Percentiles rank a stretch among this genome's conserved stretches.
Conservation (phyloP, 2,113 vertebrate genomes). For the Syngnathus floridae region DNA sequence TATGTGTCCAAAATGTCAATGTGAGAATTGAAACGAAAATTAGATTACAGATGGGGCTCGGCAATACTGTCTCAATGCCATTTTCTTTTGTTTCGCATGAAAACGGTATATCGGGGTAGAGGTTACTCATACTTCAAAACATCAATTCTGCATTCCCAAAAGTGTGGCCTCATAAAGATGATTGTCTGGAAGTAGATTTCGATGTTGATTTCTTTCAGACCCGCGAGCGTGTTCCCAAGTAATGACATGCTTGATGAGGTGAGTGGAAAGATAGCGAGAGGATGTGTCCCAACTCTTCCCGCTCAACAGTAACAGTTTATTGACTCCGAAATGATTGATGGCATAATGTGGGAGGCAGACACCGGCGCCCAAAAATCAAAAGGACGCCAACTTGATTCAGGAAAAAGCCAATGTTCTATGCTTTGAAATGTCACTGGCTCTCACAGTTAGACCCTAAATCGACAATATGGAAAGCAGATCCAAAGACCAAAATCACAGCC, state of each 20-base stretch:
- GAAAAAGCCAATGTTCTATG: slow-evolving; percentile 19
- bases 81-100: too few relatives aligned
- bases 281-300: slow-evolving; percentile 31
- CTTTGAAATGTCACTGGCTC: slow-evolving; percentile 7
- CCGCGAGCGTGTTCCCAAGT: slow-evolving; percentile 22
- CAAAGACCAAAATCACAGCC: slow-evolving; percentile 1
- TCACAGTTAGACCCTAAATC: background rate
- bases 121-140: background rate
- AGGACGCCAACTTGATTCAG: slow-evolving; percentile 16
- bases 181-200: slow-evolving; percentile 22
- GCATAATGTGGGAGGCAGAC: slow-evolving; percentile 18
- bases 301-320: slow-evolving; percentile 31
- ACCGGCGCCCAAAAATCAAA: slow-evolving; percentile 4
- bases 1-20: slow-evolving; percentile 6
- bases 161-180: slow-evolving; percentile 9
- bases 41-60: too few relatives aligned
- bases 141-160: background rate
- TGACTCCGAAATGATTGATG: slow-evolving; percentile 43
- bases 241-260: slow-evolving; percentile 56
- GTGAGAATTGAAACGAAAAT: background rate
- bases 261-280: slow-evolving; percentile 26
- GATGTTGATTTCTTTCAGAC: background rate
- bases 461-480: background rate
- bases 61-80: background rate
- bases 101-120: too few relatives aligned